These are phyloP conservation scores for Andrena camellia DNA, from an alignment of 2,888 invertebrate genomes.

Conservation along the genomic window DNA sequence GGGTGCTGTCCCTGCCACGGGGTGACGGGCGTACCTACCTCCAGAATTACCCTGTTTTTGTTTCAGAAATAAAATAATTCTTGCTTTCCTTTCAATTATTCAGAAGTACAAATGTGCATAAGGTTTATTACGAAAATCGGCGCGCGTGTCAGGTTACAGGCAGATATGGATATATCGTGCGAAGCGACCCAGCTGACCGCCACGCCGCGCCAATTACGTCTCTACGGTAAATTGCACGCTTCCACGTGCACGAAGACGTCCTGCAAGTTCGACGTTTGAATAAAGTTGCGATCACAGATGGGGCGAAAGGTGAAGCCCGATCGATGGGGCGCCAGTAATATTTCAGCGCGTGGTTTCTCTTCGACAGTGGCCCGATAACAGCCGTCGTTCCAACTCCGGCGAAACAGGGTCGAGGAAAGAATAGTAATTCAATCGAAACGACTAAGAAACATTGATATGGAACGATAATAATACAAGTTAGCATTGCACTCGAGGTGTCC, in stretches of 20 bases:
- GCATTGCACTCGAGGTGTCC: conserved; percentile 30
- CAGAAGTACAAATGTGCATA: no score
- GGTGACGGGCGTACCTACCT: no score
- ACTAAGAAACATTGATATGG: conserved; percentile 12
- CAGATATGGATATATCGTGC: conserved; percentile 19
- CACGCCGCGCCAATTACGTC: conserved; percentile 39
- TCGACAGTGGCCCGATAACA: conserved; percentile 10
- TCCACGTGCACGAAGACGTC: conserved; percentile 8
- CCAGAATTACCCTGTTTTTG: no score
- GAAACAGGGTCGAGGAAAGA: conserved; percentile 16
- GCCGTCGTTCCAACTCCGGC: conserved; percentile 12
- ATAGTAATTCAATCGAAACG: conserved; percentile 29
- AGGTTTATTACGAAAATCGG: conserved; percentile 16
- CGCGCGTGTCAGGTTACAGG: not conserved
- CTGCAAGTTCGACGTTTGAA: conserved; percentile 8
- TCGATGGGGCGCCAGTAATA: conserved; percentile 21
- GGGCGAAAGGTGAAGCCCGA: conserved; percentile 4
- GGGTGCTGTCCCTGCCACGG: no score
- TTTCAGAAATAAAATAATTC: no score
- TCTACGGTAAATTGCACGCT: conserved; percentile 31
- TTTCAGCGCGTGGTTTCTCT: conserved; percentile 20
- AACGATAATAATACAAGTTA: conserved; percentile 25
- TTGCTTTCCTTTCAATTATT: no score
- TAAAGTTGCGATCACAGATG: conserved; percentile 26
- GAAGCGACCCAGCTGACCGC: conserved; percentile 37